Conservation (phyloP, 2,888 invertebrate genomes). For the Tetrapedia diversipes region DNA sequence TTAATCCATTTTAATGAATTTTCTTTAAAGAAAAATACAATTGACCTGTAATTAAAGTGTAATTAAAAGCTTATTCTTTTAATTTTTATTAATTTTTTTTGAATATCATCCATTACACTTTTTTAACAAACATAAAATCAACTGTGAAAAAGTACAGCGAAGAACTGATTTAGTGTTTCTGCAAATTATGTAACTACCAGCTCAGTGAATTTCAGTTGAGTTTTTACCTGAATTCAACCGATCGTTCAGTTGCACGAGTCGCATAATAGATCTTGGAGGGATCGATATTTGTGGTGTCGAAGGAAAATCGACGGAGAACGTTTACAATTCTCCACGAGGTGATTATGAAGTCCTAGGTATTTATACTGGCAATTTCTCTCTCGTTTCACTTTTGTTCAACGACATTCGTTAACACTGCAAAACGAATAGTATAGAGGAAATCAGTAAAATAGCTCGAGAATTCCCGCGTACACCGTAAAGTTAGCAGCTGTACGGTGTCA, state of each 20-base stretch:
- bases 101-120: too few species aligned
- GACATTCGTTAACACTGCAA: not conserved
- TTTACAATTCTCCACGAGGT: not conserved
- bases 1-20: not conserved
- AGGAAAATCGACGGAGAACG: not conserved
- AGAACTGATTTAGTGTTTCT: slow-evolving; percentile 1
- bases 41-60: not conserved
- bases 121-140: not conserved
- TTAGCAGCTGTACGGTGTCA: slow-evolving; percentile 23
- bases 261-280: slow-evolving; percentile 1
- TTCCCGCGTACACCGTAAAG: slow-evolving; percentile 7
- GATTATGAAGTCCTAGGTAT: slow-evolving; percentile 12
- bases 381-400: slow-evolving; percentile 7
- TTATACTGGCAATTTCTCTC: slow-evolving; percentile 3
- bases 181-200: slow-evolving; percentile 6
- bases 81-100: not conserved
- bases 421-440: too few species aligned
- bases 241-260: not conserved
- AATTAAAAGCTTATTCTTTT: not conserved
- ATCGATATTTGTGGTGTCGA: not conserved
- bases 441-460: not conserved
- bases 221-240: not conserved
- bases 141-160: not conserved
- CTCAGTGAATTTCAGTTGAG: slow-evolving; percentile 20
- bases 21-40: not conserved